Base-by-base conservation (phyloP, 2,797 vertebrate genomes). In the Enteromius fasciolatus region DNA sequence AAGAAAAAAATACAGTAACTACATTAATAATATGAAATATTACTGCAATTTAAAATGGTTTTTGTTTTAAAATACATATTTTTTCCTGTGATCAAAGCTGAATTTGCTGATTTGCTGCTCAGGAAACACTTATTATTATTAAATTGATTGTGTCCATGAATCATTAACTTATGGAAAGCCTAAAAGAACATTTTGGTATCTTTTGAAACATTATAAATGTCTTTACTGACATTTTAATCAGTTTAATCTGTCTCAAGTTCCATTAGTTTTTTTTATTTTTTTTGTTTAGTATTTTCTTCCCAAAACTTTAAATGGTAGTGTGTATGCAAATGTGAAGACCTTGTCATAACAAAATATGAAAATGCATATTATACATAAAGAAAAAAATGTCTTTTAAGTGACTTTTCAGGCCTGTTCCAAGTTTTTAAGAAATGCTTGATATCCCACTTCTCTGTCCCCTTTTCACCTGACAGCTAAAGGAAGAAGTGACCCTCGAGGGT, bases 401-500 rank as follows among this genome's bases (percentile, higher is more conserved):
- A 39, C 31, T 75, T 75, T 52, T 57, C 14, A 5, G n/a, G 8
- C 68, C 23, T 48, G 23, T 44, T 61, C 6, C 6, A 15, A 33
- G 28, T 66, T 66, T 64, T 64, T n/a, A n/a, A 64, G 28, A 10
- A 52, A 5, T 76, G 12, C 3, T 33, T 18, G 33, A n/a, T 84
- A 73, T 67, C 28, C 90, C 90, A 80, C 89, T 28, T 85, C 64
- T 63, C 69, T 33, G 31, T 44, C 61, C 25, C 7, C 31, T 69
- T 73, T 80, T 74, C 46, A 57, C 36, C 50, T 75, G 44, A 66
- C 36, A 7, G 12, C 80, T 74, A 78, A 41, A 70, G 88, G 90
- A 92, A 90, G 78, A 81, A 76, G 54, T 3, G 69, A 89, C 93
- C 87, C 91, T 66, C 48, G 88, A 76, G 87, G 90, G 78, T 78